Base-by-base conservation (phyloP, 1,140 invertebrate species). In the Aphelenchoides avenae region DNA sequence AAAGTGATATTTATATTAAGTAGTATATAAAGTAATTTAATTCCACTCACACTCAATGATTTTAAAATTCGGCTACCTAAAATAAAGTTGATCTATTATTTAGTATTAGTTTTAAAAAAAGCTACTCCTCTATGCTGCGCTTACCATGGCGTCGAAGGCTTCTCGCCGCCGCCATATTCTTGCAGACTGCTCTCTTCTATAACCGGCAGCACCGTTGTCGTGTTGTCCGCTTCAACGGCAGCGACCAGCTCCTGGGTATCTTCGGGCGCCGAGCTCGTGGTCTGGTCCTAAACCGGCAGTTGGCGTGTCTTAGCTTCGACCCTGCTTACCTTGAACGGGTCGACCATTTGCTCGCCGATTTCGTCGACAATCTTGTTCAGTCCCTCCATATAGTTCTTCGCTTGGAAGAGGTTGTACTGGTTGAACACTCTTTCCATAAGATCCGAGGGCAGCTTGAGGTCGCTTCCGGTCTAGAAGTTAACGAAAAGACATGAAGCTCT, bases 361-460 rank as follows among this genome's bases (percentile, higher is more conserved):
- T 73, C 68, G 31, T 73, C 58, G 20, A 70, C 55, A 24, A 73
- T 70, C 33, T 70, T 70, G 48, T 70, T 70, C 9, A 70, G 47
- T 15, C 53, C 67, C 18, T 71, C 68, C 70, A 73, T 70, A 43
- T 64, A 70, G 27, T 70, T 70, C 33, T 73, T 62, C 3, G 61
- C 70, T 39, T 66, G 65, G 40, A 70, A 70, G 5, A 73, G 41
- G 5, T 69, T 69, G 34, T 70, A 66, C 33, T 70, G 50, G 30
- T 70, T 43, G 44, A 73, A 70, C 20, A 70, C 59, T 22, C 48
- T 15, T 41, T 70, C 26, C 65, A 73, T 73, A 20, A 70, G 31
- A 30, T 70, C 57, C 24, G 66, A 15, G 1, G 68, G 68, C 22
- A 70, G 48, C 33, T 59, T 68, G 18, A 70, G 22, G 33, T 71